These are phyloP conservation scores for Lutjanus erythropterus DNA, from an alignment of 2,113 vertebrate species.

Conservation along the genomic window DNA sequence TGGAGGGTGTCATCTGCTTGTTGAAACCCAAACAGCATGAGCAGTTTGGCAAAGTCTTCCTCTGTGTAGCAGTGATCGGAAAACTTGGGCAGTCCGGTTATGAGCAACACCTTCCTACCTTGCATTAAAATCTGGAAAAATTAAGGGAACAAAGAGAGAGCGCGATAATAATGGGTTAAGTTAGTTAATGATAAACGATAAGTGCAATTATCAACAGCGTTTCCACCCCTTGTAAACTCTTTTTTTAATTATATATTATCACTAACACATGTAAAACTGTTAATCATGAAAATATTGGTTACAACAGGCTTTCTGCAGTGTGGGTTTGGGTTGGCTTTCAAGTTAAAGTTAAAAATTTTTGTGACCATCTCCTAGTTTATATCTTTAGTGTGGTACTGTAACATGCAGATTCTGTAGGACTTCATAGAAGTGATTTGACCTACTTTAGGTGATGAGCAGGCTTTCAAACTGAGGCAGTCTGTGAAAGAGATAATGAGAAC, in stretches of 20 bases:
- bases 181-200: too few species aligned
- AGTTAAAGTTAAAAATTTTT: too few species aligned
- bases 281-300: too few species aligned
- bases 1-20: background rate
- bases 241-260: too few species aligned
- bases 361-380: background rate
- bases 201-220: too few species aligned
- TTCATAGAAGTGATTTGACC: background rate
- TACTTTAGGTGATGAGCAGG: background rate
- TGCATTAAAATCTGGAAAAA: background rate
- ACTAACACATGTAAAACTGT: too few species aligned
- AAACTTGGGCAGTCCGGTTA: conserved; percentile 42
- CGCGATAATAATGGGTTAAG: background rate
- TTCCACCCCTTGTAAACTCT: too few species aligned
- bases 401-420: background rate
- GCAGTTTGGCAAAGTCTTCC: background rate
- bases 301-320: too few species aligned
- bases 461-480: conserved; percentile 2
- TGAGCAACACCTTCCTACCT: fast-evolving
- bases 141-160: background rate
- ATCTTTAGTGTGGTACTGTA: too few species aligned
- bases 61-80: conserved; percentile 31
- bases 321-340: too few species aligned
- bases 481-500: background rate
- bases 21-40: conserved; percentile 22